Conservation (phyloP, 2,113 vertebrate species). For the Vidua macroura region DNA sequence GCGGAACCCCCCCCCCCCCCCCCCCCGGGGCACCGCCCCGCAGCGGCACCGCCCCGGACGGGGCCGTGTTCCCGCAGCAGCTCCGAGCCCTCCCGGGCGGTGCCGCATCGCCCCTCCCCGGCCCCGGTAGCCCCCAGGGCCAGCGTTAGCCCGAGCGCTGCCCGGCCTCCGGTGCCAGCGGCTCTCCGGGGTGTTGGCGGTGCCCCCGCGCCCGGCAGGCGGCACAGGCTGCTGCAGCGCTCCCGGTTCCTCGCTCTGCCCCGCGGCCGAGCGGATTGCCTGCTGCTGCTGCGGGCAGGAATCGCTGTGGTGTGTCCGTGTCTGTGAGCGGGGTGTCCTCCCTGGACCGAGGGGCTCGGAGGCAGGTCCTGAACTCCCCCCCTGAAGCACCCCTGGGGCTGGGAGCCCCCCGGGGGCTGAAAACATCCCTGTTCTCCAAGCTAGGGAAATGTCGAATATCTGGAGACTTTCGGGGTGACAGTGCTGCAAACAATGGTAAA, state of each 20-base stretch:
- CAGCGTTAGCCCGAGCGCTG: neutral
- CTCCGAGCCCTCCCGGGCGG: neutral
- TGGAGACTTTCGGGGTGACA: neutral
- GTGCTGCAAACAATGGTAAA: neutral
- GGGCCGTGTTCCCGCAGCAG: rapidly evolving
- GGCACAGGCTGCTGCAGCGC: rapidly evolving
- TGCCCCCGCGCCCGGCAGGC: neutral
- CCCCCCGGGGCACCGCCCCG: neutral
- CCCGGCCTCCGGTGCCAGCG: rapidly evolving
- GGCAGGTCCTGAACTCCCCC: rapidly evolving
- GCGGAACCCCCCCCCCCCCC: neutral
- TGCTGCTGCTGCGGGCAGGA: neutral
- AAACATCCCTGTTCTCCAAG: neutral
- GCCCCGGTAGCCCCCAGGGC: too few species aligned
- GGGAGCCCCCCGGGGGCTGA: neutral
- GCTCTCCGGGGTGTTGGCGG: rapidly evolving
- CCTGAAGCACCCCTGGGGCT: rapidly evolving
- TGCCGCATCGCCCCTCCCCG: too few species aligned
- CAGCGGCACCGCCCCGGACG: neutral
- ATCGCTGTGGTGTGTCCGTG: rapidly evolving
- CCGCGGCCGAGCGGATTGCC: rapidly evolving
- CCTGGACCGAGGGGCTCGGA: rapidly evolving
- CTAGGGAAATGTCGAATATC: rapidly evolving
- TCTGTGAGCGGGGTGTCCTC: rapidly evolving
- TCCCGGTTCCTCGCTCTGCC: too few species aligned